phyloP scores from a whole-genome alignment of 2,888 invertebrate genomes.

The Pristionchus entomophagus region DNA sequence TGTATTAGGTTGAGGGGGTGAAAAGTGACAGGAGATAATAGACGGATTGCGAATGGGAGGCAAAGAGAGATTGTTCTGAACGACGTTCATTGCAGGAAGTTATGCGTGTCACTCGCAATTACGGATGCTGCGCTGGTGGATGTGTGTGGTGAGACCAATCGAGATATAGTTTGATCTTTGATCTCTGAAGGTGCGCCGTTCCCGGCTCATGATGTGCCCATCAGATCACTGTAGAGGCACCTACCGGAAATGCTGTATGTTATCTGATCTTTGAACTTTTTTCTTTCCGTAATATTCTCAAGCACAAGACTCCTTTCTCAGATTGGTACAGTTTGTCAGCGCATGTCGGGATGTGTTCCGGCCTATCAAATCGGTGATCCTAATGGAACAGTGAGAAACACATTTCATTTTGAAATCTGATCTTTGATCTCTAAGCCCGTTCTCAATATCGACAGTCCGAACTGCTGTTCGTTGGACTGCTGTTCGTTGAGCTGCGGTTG shows the following conservation, averaged over 20 bases:
- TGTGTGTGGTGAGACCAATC: not conserved
- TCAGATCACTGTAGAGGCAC: conserved; percentile 50
- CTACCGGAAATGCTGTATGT: conserved; percentile 49
- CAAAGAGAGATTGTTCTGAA: no score
- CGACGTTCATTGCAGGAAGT: not conserved
- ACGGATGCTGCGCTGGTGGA: not conserved
- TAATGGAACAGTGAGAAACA: conserved; percentile 47
- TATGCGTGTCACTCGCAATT: not conserved
- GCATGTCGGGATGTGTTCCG: conserved; percentile 51
- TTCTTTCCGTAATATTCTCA: not conserved
- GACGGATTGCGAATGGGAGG: no score
- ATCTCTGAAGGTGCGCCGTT: not conserved
- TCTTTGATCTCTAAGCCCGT: not conserved
- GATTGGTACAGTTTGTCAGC: conserved; percentile 54
- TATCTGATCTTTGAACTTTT: not conserved
- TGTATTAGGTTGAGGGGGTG: no score
- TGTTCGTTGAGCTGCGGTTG: conserved; percentile 44
- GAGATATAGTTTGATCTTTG: not conserved
- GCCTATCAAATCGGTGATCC: conserved; percentile 53
- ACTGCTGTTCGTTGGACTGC: conserved; percentile 55
- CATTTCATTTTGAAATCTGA: not conserved
- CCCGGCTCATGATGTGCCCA: conserved; percentile 46
- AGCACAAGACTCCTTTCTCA: no score
- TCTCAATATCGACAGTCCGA: conserved; percentile 50
- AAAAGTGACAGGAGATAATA: no score